Evolutionary conservation across 2,797 vertebrate genomes (phyloP), one percentile per base, ranked within the genome.

Genomic region (Paguma larvata): DNA sequence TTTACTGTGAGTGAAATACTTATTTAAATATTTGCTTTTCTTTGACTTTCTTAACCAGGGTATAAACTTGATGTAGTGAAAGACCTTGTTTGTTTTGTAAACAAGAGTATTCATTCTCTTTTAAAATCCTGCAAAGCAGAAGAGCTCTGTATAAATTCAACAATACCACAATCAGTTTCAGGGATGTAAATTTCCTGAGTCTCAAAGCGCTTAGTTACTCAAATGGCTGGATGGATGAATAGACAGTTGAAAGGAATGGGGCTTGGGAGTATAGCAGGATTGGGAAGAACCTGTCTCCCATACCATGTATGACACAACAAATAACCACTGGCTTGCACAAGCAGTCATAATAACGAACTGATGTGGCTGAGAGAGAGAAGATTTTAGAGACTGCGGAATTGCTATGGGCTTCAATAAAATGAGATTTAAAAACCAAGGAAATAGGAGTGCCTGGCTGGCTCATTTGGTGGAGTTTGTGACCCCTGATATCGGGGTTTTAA

Each of bases 341-440:
- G 25, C 3, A 88, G 23, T 70, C 14, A 30, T 41, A 89, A 79
- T 8, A 53, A 51, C 68, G 38, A 72, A 78, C 62, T 59, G 12
- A 82, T 53, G 62, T 23, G 38, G 25, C 23, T 59, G 62, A 56
- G 44, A 85, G 46, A 87, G 63, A 59, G 48, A 27, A 94, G 65
- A 79, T 2, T 32, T 86, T 46, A 84, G 63, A 53, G 32, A 80
- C 2, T 62, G 44, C 25, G 51, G 27, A 70, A 34, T 6, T 85
- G 32, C 53, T 67, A 30, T 34, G 68, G 77, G 6, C 21, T 41
- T 83, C 15, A 96, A 89, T 12, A 70, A 86, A 86, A 89, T 21
- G 16, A 88, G 25, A 91, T 63, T 51, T 48, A 95, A 85, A 85
- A 97, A 90, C 14, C 30, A 92, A 96, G 82, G 30, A 78, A 85